These are phyloP conservation scores for Pyrrhosoma nymphula DNA, from an alignment of 2,888 invertebrate genomes.

Conservation along the genomic window DNA sequence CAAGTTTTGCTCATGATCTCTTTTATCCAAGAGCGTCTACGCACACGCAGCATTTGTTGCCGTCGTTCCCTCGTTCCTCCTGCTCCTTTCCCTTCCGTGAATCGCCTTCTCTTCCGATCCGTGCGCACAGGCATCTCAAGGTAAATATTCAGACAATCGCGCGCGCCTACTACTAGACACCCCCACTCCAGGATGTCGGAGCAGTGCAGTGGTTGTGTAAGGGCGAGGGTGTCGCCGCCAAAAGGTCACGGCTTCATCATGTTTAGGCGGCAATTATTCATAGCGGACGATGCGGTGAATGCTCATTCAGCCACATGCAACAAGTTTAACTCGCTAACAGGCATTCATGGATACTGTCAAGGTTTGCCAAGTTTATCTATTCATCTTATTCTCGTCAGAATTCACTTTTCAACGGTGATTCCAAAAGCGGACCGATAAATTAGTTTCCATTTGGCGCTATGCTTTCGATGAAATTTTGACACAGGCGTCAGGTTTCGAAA, in stretches of 20 bases:
- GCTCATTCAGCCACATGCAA: not conserved
- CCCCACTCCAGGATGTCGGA: not conserved
- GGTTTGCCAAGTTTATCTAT: not conserved
- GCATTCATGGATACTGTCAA: not conserved
- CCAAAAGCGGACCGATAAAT: no score
- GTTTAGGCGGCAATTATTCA: not conserved
- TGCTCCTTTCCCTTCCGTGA: not conserved
- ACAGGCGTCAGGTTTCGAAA: no score
- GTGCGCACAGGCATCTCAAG: not conserved
- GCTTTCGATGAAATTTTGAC: no score
- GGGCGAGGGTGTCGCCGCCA: not conserved
- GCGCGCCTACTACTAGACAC: not conserved
- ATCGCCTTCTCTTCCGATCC: not conserved
- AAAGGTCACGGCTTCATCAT: conserved; percentile 5
- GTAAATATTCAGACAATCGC: not conserved
- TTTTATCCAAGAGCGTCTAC: no score
- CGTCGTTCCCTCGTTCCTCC: not conserved
- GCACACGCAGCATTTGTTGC: no score
- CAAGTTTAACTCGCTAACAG: not conserved
- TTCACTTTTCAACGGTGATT: not conserved
- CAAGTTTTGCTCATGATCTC: no score
- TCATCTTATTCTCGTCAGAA: not conserved
- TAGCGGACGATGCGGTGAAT: not conserved
- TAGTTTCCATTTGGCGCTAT: no score
- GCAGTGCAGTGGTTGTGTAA: not conserved